Base-by-base conservation (phyloP, 2,797 vertebrate species). In the Adelosebastes latens region DNA sequence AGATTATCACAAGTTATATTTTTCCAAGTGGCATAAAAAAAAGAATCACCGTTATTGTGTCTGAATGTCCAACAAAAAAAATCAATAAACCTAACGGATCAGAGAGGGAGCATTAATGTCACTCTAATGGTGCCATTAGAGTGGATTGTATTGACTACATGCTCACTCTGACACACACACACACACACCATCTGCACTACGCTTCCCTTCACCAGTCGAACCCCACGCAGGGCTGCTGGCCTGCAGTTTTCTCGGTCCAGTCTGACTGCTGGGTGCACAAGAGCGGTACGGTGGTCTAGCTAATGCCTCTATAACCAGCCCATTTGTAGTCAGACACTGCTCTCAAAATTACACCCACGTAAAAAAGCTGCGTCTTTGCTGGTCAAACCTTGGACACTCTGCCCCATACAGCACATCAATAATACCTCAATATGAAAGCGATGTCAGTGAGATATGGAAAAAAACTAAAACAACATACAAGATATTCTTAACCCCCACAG, bases 191-290 rank as follows among this genome's bases (percentile, higher is more conserved):
- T 60, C 20, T 71, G 14, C 69, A 82, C 78, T 89, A 85, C 80
- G 79, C 86, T 70, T 78, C 9, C 77, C 76, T 56, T 89, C 58
- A 88, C 82, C 82, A 86, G 82, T 72, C 68, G 69, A 68, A 64
- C 79, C 60, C 69, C 81, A 83, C 39, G 64, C 83, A 71, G 86
- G 62, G 80, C 65, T 84, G 75, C 88, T 86, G 83, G 83, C 80
- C 77, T 77, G 72, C 62, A 85, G 77, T 88, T 79, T 87, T 84
- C 86, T 75, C 83, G 61, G 83, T 86, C 66, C 70, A 72, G 78
- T 83, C 75, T 82, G 72, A 88, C 87, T 89, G 77, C 88, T 89
- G 82, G 74, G 87, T 90, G 75, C 56, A 84, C 80, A 71, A 83
- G 84, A 79, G 55, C 76, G 63, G 53, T 80, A 77, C 12, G 49